Percentiles rank a stretch among this genome's conserved stretches.
Conservation (phyloP, 2,797 vertebrate species). For the Lithobates sylvaticus region DNA sequence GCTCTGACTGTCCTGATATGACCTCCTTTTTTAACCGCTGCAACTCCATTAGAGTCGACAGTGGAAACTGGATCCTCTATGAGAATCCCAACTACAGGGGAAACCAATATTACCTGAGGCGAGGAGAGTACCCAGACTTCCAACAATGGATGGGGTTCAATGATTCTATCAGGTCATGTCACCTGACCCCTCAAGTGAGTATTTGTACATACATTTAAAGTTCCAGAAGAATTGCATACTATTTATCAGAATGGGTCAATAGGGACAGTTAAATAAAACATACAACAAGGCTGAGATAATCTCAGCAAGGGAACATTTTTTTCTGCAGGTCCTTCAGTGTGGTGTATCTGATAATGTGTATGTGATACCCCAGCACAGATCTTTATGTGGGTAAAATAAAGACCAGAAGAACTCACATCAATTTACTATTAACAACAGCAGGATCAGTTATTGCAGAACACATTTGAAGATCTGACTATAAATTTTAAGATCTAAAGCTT, state of each 20-base stretch:
- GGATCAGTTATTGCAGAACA: too few species aligned
- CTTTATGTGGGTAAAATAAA: background rate
- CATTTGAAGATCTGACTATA: too few species aligned
- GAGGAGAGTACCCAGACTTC: slow-evolving; percentile 65
- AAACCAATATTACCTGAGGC: slow-evolving; percentile 74
- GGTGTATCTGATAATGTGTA: background rate
- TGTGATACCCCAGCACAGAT: background rate
- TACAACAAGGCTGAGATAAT: background rate
- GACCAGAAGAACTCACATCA: background rate
- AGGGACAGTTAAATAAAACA: too few species aligned
- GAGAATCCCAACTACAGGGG: slow-evolving; percentile 73
- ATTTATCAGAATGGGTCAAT: too few species aligned
- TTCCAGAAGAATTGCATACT: too few species aligned
- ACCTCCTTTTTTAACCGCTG: slow-evolving; percentile 72
- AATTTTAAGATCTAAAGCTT: too few species aligned
- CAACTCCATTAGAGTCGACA: slow-evolving; percentile 76
- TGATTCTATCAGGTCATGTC: slow-evolving; percentile 58
- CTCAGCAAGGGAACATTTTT: background rate
- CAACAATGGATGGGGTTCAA: slow-evolving; percentile 58
- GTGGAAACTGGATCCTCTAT: slow-evolving; percentile 77
- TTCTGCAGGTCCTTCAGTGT: background rate
- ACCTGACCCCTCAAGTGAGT: slow-evolving; percentile 57
- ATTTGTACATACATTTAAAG: background rate
- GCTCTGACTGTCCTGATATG: slow-evolving; percentile 74
- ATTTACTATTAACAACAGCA: background rate